Evolutionary conservation across 2,113 vertebrate species (phyloP).

Genomic region (Nanorana parkeri): DNA sequence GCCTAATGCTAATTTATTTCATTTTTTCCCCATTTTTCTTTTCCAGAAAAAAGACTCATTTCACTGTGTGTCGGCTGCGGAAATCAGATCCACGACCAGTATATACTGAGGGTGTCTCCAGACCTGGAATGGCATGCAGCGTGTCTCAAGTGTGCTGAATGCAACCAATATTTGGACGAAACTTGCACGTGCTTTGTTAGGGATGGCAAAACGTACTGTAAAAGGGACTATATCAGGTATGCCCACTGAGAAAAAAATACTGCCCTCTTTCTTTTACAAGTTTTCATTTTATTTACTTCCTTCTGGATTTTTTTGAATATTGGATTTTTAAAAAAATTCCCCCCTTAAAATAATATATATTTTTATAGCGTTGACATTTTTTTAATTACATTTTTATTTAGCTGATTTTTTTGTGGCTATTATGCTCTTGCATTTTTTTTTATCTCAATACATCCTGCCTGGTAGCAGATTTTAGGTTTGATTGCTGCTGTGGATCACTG

Average conservation of each 20-base stretch:
- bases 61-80: conserved; percentile 99
- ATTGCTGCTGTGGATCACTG: neutral
- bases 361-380: too few relatives aligned
- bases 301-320: neutral
- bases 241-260: conserved; percentile 43
- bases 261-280: neutral
- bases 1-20: too few relatives aligned
- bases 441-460: too few relatives aligned
- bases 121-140: conserved; percentile 99
- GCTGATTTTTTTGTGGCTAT: too few relatives aligned
- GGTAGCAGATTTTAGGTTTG: neutral
- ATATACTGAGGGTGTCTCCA: conserved; percentile 97
- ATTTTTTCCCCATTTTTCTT: conserved; percentile 79
- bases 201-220: conserved; percentile 98
- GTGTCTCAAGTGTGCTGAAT: conserved; percentile 97
- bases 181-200: conserved; percentile 98
- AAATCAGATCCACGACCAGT: conserved; percentile 99
- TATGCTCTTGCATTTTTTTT: too few relatives aligned
- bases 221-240: conserved; percentile 99
- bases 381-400: too few relatives aligned
- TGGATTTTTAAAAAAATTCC: too few relatives aligned
- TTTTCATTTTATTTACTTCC: too few relatives aligned
- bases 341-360: neutral
- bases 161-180: conserved; percentile 98
- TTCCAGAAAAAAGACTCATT: conserved; percentile 95